These are phyloP conservation scores for Menidia menidia DNA, from an alignment of 2,797 vertebrate genomes.

Conservation along the genomic window DNA sequence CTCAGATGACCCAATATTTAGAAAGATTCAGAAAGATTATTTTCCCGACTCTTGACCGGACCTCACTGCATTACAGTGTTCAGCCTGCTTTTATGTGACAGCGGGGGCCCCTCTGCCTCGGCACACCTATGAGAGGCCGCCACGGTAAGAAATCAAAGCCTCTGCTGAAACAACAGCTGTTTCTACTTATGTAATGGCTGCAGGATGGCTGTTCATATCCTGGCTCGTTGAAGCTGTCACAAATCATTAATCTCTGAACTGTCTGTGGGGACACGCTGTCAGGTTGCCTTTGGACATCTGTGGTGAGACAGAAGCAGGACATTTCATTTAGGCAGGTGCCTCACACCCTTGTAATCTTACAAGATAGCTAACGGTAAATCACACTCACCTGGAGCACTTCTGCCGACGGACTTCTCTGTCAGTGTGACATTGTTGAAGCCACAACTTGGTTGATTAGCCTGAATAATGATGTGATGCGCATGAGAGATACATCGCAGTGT, in stretches of 20 bases:
- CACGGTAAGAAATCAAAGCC: constrained; percentile 71
- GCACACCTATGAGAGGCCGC: constrained; percentile 42
- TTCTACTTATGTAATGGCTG: constrained; percentile 84
- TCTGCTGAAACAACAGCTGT: constrained; percentile 81
- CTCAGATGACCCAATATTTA: constrained; percentile 44
- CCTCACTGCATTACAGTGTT: constrained; percentile 20
- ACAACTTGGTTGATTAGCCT: background rate
- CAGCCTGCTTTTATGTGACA: constrained; percentile 48
- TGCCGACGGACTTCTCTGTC: constrained; percentile 23
- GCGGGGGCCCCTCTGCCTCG: constrained; percentile 44
- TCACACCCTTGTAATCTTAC: constrained; percentile 48
- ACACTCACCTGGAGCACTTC: constrained; percentile 25
- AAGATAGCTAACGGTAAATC: constrained; percentile 30
- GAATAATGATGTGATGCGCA: constrained; percentile 3
- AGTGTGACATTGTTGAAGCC: background rate
- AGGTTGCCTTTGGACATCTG: constrained; percentile 71
- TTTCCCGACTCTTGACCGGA: constrained; percentile 14
- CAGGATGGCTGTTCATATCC: constrained; percentile 83
- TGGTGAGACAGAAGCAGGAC: constrained; percentile 45
- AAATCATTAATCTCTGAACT: constrained; percentile 78
- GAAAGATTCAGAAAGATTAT: constrained; percentile 20
- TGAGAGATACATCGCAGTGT: background rate
- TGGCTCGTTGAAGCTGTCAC: constrained; percentile 82
- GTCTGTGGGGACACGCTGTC: constrained; percentile 79
- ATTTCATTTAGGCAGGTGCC: constrained; percentile 43